Base-by-base conservation (phyloP, 2,113 vertebrate species). In the Bufo gargarizans region DNA sequence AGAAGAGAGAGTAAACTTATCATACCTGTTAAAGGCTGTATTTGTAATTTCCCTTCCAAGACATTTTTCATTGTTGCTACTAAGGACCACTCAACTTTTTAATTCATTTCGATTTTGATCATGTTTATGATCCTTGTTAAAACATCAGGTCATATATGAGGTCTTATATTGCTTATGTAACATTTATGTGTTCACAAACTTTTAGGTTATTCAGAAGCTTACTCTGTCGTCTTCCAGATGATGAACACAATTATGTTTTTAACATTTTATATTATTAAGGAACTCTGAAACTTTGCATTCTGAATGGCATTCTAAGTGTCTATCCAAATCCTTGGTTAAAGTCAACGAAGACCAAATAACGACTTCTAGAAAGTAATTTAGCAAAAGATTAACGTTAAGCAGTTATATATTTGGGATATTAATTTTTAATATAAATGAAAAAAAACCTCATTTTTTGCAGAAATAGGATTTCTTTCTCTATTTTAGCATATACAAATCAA, bases 401-500 rank as follows among this genome's bases (percentile, higher is more conserved):
- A 82, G 86, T 82, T 82, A 88, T 82, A 88, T 82, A 88, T 88
- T 82, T 82, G 86, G 61, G 43, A 82, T 63, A 82, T 88, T 88
- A 88, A 88, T 82, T 82, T 88, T 76, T 82, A 71, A 76, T 74
- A 88, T 81, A 79, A 67, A 71, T 49, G 50, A 69, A 77, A 61
- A 0, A 59, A 76, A 10, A 69, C 47, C 7, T 45, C 47, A 8
- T 55, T 81, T 53, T 82, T 56, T 22, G 19, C 49, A 55, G 50
- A 53, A 78, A 78, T 55, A 43, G 9, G 10, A 47, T 49, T 65
- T 82, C 33, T 10, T 10, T 49, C 20, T 59, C 11, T 47, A 63
- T 61, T 82, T 82, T 82, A 3, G 3, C 58, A 61, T 63, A 43
- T 82, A 49, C 2, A 82, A 59, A 58, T 43, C 10, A 59, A 8